Evolutionary conservation across 2,888 invertebrate genomes (phyloP).

Genomic region (Sphaerophoria taeniata): DNA sequence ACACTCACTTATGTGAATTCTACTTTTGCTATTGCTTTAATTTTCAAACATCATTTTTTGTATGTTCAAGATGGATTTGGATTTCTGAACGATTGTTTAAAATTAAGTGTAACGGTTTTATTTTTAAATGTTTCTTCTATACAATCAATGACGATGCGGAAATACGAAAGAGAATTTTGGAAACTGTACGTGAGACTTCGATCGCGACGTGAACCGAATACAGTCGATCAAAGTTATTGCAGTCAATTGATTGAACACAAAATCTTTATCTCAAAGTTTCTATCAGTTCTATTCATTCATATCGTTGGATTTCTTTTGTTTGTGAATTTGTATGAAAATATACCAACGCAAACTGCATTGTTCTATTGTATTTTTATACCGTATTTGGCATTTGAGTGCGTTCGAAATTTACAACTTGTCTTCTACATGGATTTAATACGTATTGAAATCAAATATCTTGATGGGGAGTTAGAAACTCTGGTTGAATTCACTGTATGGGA

Average conservation of each 20-base stretch:
- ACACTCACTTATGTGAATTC: conserved; percentile 70
- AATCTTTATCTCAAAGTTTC: conserved; percentile 21
- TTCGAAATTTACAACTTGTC: conserved; percentile 44
- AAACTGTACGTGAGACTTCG: conserved; percentile 25
- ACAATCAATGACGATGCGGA: conserved; percentile 31
- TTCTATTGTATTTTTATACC: background rate
- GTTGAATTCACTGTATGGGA: conserved; percentile 78
- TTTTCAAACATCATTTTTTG: conserved; percentile 75
- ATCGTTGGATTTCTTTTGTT: background rate
- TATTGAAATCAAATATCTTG: conserved; percentile 76
- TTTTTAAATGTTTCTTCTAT: conserved; percentile 74
- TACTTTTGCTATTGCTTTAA: conserved; percentile 33
- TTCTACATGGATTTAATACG: conserved; percentile 76
- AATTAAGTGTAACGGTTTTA: conserved; percentile 75
- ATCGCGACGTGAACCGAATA: conserved; percentile 22
- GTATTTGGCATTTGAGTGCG: background rate
- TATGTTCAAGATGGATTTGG: conserved; percentile 76
- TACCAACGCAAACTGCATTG: background rate
- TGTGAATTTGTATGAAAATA: background rate
- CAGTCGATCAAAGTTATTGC: background rate
- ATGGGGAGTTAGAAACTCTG: conserved; percentile 76
- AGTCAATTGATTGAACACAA: conserved; percentile 38
- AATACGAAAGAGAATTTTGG: conserved; percentile 52
- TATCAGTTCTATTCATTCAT: background rate
- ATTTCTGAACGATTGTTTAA: conserved; percentile 77